A percentile compares a stretch with the other conserved stretches of the same genome.
Conservation (phyloP, 2,888 invertebrate genomes). For the Lasioglossum calceatum region DNA sequence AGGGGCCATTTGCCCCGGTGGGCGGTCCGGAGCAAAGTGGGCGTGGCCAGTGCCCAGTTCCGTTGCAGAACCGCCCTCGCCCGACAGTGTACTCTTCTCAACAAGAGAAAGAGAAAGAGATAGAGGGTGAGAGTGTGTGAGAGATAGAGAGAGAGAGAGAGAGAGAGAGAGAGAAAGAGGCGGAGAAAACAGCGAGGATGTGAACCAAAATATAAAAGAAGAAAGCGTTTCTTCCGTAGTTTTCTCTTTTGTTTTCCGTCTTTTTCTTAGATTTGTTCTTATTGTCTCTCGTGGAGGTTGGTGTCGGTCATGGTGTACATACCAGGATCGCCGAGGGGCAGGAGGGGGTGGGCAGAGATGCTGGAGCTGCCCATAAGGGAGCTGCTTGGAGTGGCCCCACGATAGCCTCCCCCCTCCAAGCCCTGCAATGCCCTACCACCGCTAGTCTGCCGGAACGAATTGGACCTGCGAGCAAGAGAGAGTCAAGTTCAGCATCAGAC, state of each 20-base stretch:
- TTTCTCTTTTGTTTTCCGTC: not conserved
- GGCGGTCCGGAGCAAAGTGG: not conserved
- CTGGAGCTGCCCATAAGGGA: conserved; percentile 92
- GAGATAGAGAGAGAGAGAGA: not conserved
- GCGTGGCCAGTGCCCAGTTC: not conserved
- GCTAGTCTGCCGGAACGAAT: conserved; percentile 94
- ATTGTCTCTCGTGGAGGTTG: conserved; percentile 75
- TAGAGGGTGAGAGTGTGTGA: not conserved
- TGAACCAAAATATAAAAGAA: conserved; percentile 60
- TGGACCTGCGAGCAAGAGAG: conserved; percentile 91
- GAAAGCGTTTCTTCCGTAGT: conserved; percentile 59
- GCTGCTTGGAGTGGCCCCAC: conserved; percentile 86
- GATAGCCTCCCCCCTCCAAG: conserved; percentile 89
- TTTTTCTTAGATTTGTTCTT: conserved; percentile 4
- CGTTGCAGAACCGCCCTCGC: not conserved
- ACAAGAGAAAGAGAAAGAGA: not conserved
- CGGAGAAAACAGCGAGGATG: conserved; percentile 29
- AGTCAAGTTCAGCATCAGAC: conserved; percentile 85
- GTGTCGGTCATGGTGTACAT: conserved; percentile 83
- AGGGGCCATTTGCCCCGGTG: not conserved
- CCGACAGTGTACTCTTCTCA: conserved; percentile 6
- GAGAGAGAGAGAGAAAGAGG: not conserved
- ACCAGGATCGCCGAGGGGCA: conserved; percentile 91
- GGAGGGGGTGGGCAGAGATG: conserved; percentile 97
- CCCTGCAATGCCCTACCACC: conserved; percentile 86